Evolutionary conservation across 1,140 invertebrate species (phyloP).

Genomic region (Drosophila pseudoananassae): DNA sequence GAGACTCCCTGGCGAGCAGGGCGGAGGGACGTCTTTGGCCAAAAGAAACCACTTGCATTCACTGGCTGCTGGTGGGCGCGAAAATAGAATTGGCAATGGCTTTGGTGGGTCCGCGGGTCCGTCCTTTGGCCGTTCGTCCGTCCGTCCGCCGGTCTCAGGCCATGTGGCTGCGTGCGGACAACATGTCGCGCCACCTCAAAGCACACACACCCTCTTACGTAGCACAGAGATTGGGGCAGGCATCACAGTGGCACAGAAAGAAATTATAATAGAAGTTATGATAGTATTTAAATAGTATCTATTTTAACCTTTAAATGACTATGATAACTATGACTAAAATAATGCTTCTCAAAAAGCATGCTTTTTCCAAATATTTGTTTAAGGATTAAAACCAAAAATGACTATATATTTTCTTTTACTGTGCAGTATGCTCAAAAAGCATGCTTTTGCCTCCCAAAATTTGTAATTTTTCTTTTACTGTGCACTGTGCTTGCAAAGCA

Average conservation of each 20-base stretch:
- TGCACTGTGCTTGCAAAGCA: conserved; percentile 13
- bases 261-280: neutral
- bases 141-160: conserved; percentile 12
- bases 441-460: too few species aligned
- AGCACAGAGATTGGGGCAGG: conserved; percentile 28
- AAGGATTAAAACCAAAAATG: too few species aligned
- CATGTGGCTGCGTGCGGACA: conserved; percentile 66
- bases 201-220: neutral
- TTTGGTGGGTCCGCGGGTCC: conserved; percentile 46
- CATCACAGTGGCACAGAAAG: conserved; percentile 25
- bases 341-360: too few species aligned
- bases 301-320: too few species aligned
- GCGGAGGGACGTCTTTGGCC: conserved; percentile 33
- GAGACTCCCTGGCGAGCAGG: conserved; percentile 1
- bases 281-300: neutral
- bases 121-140: conserved; percentile 1
- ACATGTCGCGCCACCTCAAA: conserved; percentile 68
- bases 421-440: too few species aligned
- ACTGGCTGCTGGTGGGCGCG: conserved; percentile 46
- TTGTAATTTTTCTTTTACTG: neutral
- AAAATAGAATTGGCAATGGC: conserved; percentile 81
- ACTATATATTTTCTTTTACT: too few species aligned
- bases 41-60: conserved; percentile 67
- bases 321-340: too few species aligned
- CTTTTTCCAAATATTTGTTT: too few species aligned